Conservation (phyloP, 2,113 vertebrate species). For the Tetraodon nigroviridis region DNA sequence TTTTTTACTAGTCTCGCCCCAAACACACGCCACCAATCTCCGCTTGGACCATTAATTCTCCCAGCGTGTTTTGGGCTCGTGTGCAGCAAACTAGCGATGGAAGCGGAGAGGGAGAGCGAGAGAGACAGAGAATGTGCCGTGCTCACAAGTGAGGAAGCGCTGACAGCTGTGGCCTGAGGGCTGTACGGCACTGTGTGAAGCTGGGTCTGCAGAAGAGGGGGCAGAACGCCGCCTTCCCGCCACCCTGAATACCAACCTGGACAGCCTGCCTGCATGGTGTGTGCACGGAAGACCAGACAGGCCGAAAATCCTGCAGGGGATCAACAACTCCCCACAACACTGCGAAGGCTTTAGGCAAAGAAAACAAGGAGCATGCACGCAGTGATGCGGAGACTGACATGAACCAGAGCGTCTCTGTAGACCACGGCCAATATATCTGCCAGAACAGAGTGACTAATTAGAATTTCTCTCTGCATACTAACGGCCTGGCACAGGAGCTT, state of each 20-base stretch:
- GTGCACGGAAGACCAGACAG: slow-evolving; percentile 35
- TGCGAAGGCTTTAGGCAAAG: slow-evolving; percentile 33
- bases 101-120: slow-evolving; percentile 26
- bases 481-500: not conserved
- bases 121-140: slow-evolving; percentile 16
- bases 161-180: slow-evolving; percentile 48
- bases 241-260: slow-evolving; percentile 14
- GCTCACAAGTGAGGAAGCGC: slow-evolving; percentile 36
- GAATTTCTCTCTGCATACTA: not conserved
- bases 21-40: slow-evolving; percentile 26
- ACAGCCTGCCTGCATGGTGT: slow-evolving; percentile 32
- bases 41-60: slow-evolving; percentile 60
- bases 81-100: slow-evolving; percentile 38
- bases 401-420: slow-evolving; percentile 2
- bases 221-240: not conserved
- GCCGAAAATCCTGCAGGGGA: slow-evolving; percentile 44
- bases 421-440: slow-evolving; percentile 1
- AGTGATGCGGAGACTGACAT: slow-evolving; percentile 23
- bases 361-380: slow-evolving; percentile 27
- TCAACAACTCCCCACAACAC: slow-evolving; percentile 41
- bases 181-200: slow-evolving; percentile 2
- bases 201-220: slow-evolving; percentile 24
- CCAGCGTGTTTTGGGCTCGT: slow-evolving; percentile 56
- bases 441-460: not conserved
- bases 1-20: slow-evolving; percentile 8